phyloP scores from a whole-genome alignment of 64 coral and sea anemone species.

The Stichodactyla helianthus region DNA sequence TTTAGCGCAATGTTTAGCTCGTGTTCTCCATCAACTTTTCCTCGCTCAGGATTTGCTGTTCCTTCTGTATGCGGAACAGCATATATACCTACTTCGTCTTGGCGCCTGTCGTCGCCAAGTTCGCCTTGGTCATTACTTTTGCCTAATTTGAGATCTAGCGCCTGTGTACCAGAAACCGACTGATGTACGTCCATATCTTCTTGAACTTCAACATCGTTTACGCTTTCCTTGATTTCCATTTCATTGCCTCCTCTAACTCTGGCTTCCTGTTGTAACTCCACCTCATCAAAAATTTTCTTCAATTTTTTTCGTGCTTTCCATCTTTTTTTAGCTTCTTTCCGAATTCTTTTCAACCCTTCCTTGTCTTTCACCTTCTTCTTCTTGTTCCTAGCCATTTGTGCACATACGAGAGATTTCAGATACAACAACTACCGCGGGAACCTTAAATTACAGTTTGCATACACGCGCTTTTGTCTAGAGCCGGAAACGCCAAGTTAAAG shows the following conservation, averaged over 20 bases:
- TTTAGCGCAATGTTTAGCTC: not conserved
- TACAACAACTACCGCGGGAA: not conserved
- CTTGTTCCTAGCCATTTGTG: conserved; percentile 59
- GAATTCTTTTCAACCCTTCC: conserved; percentile 23
- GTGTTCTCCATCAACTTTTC: not conserved
- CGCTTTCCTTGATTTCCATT: not conserved
- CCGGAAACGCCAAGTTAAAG: not conserved
- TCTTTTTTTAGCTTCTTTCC: conserved; percentile 38
- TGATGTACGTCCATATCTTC: not conserved
- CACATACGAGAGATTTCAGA: not conserved
- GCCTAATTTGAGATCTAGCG: not conserved
- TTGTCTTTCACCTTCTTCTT: conserved; percentile 37
- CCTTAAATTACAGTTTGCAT: not conserved
- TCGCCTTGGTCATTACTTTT: not conserved
- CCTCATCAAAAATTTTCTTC: not conserved
- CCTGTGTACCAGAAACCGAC: not conserved
- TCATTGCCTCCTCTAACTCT: not conserved
- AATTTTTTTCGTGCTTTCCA: conserved; percentile 27
- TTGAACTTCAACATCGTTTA: not conserved
- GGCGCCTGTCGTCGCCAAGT: not conserved
- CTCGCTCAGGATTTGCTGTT: not conserved
- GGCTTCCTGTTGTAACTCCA: not conserved
- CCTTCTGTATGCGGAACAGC: not conserved
- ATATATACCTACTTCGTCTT: not conserved
- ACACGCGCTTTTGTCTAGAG: not conserved